Percentiles rank a stretch among this genome's conserved stretches.
Evolutionary conservation across 1,140 invertebrate species (phyloP).

Genomic region (Lanistes nyassanus): DNA sequence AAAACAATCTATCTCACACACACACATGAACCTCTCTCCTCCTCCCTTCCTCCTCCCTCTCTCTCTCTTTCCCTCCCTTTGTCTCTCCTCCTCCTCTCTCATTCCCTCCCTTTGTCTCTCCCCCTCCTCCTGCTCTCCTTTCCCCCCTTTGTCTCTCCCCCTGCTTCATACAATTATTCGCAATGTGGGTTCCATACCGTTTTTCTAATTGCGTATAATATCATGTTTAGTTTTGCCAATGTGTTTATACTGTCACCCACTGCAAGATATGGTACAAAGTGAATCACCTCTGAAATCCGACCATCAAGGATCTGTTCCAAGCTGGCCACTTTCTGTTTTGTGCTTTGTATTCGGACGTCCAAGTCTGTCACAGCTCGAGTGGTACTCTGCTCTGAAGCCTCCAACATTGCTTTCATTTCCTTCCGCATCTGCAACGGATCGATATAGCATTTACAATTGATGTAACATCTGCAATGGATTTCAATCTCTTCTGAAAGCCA

Average conservation of each 20-base stretch:
- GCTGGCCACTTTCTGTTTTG: slow-evolving; percentile 48
- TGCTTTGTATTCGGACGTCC: slow-evolving; percentile 49
- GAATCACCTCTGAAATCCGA: slow-evolving; percentile 52
- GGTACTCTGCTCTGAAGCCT: slow-evolving; percentile 48
- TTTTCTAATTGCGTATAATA: background rate
- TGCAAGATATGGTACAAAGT: background rate
- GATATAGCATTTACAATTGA: background rate
- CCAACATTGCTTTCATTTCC: slow-evolving; percentile 47
- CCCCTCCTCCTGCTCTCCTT: slow-evolving; percentile 13
- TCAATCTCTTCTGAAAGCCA: too few species aligned
- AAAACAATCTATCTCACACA: background rate
- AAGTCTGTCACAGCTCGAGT: slow-evolving; percentile 56
- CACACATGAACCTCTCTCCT: background rate
- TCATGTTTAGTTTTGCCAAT: background rate
- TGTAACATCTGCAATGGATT: too few species aligned
- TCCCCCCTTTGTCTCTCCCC: slow-evolving; percentile 12
- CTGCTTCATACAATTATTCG: background rate
- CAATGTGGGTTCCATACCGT: background rate
- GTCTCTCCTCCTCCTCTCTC: background rate
- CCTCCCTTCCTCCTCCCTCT: background rate
- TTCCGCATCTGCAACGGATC: slow-evolving; percentile 45
- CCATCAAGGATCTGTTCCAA: slow-evolving; percentile 53
- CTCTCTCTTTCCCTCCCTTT: slow-evolving; percentile 8
- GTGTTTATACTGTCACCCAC: background rate
- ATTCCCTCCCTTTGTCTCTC: background rate